These are phyloP conservation scores for Cheilosia pagana DNA, from an alignment of 2,888 invertebrate genomes.

Conservation along the genomic window DNA sequence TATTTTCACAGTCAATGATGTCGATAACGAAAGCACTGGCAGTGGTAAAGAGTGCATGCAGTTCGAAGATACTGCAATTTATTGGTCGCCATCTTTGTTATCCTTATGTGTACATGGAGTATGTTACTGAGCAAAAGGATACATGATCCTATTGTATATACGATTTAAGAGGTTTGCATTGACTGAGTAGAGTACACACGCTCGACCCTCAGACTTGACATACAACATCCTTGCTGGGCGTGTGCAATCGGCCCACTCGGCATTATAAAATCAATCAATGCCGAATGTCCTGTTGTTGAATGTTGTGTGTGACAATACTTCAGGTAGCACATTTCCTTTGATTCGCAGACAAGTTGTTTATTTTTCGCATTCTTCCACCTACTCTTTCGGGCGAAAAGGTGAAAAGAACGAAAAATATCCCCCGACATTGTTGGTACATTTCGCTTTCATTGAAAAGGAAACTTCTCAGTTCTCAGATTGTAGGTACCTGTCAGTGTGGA, in stretches of 20 bases:
- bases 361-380: neutral
- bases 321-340: constrained; percentile 23
- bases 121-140: constrained; percentile 22
- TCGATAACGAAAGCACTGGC: constrained; percentile 19
- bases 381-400: neutral
- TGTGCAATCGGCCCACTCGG: neutral
- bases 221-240: neutral
- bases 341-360: neutral
- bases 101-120: constrained; percentile 3
- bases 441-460: constrained; percentile 3
- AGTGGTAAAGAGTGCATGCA: constrained; percentile 30
- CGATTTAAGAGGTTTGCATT: constrained; percentile 26
- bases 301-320: neutral
- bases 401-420: neutral
- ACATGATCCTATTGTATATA: constrained; percentile 46
- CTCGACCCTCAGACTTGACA: constrained; percentile 10
- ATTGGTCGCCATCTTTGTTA: constrained; percentile 15
- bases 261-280: constrained; percentile 29
- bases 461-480: constrained; percentile 10
- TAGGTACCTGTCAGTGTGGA: constrained; percentile 19
- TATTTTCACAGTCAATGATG: constrained; percentile 42
- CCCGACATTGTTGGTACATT: constrained; percentile 9
- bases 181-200: neutral
- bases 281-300: constrained; percentile 1
- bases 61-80: constrained; percentile 50